Conservation (phyloP, 2,888 invertebrate genomes). For the Phalera bucephala region DNA sequence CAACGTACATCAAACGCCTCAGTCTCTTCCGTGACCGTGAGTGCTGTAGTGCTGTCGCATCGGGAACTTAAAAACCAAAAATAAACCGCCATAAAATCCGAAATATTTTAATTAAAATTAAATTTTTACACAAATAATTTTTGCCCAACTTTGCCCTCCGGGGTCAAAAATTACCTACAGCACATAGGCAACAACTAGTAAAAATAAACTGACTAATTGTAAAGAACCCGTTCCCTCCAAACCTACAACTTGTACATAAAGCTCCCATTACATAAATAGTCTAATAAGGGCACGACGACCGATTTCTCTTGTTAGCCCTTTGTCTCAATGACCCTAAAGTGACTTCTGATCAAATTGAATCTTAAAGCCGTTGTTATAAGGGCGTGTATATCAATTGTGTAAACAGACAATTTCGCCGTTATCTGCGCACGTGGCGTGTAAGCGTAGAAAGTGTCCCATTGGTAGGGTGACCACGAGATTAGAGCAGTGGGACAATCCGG, state of each 20-base stretch:
- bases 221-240: not conserved
- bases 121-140: too few relatives aligned
- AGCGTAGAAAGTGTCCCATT: constrained; percentile 70
- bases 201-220: not conserved
- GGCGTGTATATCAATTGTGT: constrained; percentile 38
- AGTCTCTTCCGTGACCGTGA: too few relatives aligned
- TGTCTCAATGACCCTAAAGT: constrained; percentile 40
- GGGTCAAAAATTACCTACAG: too few relatives aligned
- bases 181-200: too few relatives aligned
- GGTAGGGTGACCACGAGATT: constrained; percentile 41
- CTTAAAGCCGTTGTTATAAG: constrained; percentile 40
- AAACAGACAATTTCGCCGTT: constrained; percentile 52
- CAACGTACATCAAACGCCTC: too few relatives aligned
- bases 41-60: too few relatives aligned
- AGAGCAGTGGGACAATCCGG: constrained; percentile 16
- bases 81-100: too few relatives aligned
- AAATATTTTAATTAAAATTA: too few relatives aligned
- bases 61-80: too few relatives aligned
- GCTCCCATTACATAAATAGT: constrained; percentile 39
- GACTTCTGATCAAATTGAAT: constrained; percentile 40
- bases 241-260: too few relatives aligned
- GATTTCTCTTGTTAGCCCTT: constrained; percentile 64
- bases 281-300: constrained; percentile 48
- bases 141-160: too few relatives aligned
- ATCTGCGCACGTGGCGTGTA: constrained; percentile 54